phyloP scores from a whole-genome alignment of 2,888 invertebrate genomes.

The Acronicta leporina region DNA sequence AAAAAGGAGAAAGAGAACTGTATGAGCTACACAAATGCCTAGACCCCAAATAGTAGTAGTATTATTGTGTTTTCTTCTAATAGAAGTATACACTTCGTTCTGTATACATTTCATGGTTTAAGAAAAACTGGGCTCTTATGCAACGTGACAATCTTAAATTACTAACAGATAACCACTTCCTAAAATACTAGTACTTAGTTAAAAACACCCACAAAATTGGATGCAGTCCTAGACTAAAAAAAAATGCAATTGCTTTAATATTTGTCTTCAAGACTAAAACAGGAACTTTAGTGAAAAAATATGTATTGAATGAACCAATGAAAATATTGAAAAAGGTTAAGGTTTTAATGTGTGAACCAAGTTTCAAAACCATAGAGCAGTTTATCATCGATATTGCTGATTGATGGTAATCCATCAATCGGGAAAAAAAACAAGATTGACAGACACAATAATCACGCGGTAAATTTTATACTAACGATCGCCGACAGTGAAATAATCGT shows the following conservation, averaged over 20 bases:
- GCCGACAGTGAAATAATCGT: conserved; percentile 84
- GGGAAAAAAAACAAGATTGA: conserved; percentile 65
- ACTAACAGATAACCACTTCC: background rate
- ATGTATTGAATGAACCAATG: too few species aligned
- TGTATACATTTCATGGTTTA: background rate
- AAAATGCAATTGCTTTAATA: too few species aligned
- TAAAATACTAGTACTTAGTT: too few species aligned
- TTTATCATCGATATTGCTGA: conserved; percentile 1
- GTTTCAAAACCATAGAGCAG: conserved; percentile 7
- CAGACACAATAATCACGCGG: conserved; percentile 72
- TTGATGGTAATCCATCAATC: conserved; percentile 54
- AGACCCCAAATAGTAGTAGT: too few species aligned
- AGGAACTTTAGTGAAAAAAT: too few species aligned
- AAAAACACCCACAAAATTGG: background rate
- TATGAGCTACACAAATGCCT: too few species aligned
- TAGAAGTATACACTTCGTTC: background rate
- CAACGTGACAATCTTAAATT: background rate
- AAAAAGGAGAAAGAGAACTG: too few species aligned
- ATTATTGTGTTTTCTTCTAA: too few species aligned
- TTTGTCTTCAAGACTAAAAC: too few species aligned
- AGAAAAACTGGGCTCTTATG: background rate
- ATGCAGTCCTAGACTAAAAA: too few species aligned
- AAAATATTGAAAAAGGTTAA: too few species aligned
- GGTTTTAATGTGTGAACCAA: background rate
- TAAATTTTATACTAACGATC: conserved; percentile 82